Conservation (phyloP, 2,113 vertebrate species). For the Urocynchramus pylzowi region DNA sequence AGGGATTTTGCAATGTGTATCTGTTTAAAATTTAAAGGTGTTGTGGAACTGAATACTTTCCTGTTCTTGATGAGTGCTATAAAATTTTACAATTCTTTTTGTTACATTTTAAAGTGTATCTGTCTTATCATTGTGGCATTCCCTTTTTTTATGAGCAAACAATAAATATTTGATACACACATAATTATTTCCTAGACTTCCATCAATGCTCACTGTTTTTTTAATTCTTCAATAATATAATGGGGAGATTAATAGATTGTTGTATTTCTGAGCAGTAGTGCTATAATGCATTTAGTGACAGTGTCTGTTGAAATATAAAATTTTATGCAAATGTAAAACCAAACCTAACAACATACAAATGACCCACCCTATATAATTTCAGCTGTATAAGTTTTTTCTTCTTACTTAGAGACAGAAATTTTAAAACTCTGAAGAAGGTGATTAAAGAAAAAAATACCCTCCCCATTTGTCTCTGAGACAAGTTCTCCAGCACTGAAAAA, state of each 20-base stretch:
- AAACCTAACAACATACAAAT: neutral
- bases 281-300: neutral
- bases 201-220: neutral
- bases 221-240: neutral
- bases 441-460: neutral
- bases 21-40: constrained; percentile 78
- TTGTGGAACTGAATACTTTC: constrained; percentile 67
- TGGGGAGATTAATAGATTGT: neutral
- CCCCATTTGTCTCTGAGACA: neutral
- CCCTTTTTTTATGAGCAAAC: constrained; percentile 48
- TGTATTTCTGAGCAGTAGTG: neutral
- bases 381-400: neutral
- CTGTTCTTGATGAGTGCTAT: constrained; percentile 69
- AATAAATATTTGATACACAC: constrained; percentile 59
- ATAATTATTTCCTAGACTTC: neutral
- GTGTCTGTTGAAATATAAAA: neutral
- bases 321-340: neutral
- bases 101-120: constrained; percentile 66
- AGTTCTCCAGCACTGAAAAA: neutral
- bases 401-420: neutral
- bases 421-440: neutral
- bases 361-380: neutral
- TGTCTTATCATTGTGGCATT: constrained; percentile 62
- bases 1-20: constrained; percentile 59
- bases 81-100: constrained; percentile 71